phyloP scores from a whole-genome alignment of 2,797 vertebrate genomes.

The Lophius americanus region DNA sequence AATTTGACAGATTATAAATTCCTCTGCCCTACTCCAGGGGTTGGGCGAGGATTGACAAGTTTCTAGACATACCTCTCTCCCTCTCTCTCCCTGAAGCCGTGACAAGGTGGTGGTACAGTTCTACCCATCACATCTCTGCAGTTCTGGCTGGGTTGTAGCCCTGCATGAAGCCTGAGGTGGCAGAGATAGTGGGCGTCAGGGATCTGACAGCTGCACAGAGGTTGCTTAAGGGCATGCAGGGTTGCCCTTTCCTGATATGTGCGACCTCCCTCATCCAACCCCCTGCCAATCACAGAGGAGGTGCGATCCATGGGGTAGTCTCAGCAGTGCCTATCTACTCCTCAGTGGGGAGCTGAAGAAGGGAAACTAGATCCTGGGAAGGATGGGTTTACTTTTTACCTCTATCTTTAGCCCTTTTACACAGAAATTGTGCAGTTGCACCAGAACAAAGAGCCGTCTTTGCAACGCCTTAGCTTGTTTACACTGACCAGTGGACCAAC shows the following conservation, averaged over 20 bases:
- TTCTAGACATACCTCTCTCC: background rate
- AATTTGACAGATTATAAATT: conserved; percentile 18
- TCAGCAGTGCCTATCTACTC: conserved; percentile 35
- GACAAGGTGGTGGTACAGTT: conserved; percentile 11
- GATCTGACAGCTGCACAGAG: conserved; percentile 66
- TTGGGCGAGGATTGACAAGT: conserved; percentile 5
- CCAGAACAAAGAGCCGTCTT: no score
- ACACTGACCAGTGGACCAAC: no score
- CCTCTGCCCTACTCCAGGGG: background rate
- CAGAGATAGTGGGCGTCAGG: conserved; percentile 30
- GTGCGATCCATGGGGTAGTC: conserved; percentile 39
- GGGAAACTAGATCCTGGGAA: conserved; percentile 33
- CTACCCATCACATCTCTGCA: conserved; percentile 22
- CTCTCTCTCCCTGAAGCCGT: conserved; percentile 4
- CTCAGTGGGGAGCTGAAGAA: conserved; percentile 30
- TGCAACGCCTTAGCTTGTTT: no score
- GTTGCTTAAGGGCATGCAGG: conserved; percentile 39
- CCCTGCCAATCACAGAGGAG: conserved; percentile 36
- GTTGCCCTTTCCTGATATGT: conserved; percentile 46
- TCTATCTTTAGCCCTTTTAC: background rate
- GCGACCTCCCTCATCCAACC: background rate
- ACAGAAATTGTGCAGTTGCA: no score
- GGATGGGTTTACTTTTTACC: conserved; percentile 26
- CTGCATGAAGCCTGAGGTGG: conserved; percentile 38
- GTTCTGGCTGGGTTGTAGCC: conserved; percentile 22